These are phyloP conservation scores for Helarctos malayanus DNA, from an alignment of 2,797 vertebrate genomes.

Conservation along the genomic window DNA sequence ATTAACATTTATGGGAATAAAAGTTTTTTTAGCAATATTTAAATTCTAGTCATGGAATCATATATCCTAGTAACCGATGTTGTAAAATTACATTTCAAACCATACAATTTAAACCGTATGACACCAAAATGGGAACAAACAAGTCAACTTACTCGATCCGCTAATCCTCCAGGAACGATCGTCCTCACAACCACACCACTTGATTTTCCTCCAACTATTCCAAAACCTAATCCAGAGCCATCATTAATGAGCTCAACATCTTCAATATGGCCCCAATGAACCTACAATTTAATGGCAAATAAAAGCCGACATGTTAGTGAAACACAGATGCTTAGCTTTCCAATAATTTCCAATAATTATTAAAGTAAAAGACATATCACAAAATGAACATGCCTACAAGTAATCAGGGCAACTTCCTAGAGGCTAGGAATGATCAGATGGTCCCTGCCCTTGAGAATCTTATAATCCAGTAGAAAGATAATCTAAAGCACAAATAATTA, in stretches of 20 bases:
- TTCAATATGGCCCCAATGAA: constrained; percentile 94
- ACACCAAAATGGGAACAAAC: constrained; percentile 82
- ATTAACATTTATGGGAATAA: neutral
- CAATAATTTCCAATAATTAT: neutral
- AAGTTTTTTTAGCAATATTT: neutral
- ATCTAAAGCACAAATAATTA: constrained; percentile 50
- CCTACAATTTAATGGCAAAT: constrained; percentile 87
- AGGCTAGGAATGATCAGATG: neutral
- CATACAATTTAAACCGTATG: constrained; percentile 53
- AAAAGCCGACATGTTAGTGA: constrained; percentile 4
- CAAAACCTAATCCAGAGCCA: constrained; percentile 97
- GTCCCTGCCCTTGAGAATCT: neutral
- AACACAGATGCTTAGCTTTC: neutral
- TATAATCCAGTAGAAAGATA: neutral
- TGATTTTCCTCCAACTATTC: constrained; percentile 96
- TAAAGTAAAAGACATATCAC: neutral
- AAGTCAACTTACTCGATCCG: constrained; percentile 92
- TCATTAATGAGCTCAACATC: constrained; percentile 96
- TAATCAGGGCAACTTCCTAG: neutral
- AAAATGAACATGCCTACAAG: constrained; percentile 16
- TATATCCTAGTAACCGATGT: neutral
- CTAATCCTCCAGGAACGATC: constrained; percentile 94
- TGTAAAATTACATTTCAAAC: constrained; percentile 54
- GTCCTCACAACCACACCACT: constrained; percentile 96
- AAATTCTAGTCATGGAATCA: constrained; percentile 38